Conservation (phyloP, 2,113 vertebrate genomes). For the Gnathonemus longibarbis region DNA sequence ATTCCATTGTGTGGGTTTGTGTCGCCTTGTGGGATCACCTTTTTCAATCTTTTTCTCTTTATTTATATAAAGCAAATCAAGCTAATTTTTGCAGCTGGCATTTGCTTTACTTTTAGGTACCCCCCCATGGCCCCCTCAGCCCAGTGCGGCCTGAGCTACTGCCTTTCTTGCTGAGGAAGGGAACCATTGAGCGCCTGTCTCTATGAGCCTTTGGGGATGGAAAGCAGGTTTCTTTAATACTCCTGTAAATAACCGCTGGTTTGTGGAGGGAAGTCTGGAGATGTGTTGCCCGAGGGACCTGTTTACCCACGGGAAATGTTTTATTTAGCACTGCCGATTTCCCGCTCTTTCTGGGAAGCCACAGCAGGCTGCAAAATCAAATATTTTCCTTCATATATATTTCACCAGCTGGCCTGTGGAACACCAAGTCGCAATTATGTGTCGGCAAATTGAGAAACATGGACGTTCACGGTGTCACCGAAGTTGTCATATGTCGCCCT, state of each 20-base stretch:
- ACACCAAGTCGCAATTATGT: background rate
- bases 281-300: background rate
- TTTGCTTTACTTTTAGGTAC: background rate
- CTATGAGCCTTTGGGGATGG: background rate
- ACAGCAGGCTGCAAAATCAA: background rate
- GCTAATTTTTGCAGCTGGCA: background rate
- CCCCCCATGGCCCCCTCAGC: background rate
- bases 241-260: background rate
- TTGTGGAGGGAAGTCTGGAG: background rate
- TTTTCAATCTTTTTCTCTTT: background rate
- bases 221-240: background rate
- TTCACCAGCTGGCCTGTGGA: background rate
- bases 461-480: background rate
- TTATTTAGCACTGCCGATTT: constrained; percentile 6
- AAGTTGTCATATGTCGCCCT: background rate
- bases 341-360: background rate
- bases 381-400: constrained; percentile 9
- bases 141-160: background rate
- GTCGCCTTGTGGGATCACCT: background rate
- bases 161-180: background rate
- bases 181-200: background rate
- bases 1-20: background rate
- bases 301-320: constrained; percentile 13
- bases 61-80: background rate
- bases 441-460: background rate